Base-by-base conservation (phyloP, 1,140 invertebrate genomes). In the Bombus pyrosoma region DNA sequence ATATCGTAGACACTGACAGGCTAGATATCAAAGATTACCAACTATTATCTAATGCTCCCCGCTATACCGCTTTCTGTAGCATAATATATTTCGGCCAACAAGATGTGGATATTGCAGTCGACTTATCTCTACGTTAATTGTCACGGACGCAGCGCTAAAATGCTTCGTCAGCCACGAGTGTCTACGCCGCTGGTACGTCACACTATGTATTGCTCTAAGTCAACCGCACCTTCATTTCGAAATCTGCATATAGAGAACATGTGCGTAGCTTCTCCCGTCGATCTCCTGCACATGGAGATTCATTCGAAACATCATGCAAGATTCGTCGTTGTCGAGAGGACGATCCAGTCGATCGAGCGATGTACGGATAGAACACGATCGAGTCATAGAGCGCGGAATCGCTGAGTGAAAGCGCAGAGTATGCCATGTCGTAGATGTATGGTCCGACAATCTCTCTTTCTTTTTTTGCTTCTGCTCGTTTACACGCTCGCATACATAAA, bases 101-200 rank as follows among this genome's bases (percentile, higher is more conserved):
- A 81, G 85, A 89, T 84, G 75, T 82, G 86, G 71, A 79, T 72
- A 86, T 68, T 85, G 82, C 89, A 90, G 88, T 90, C 88, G 82
- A 90, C 88, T 90, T 87, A 90, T 90, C 41, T 86, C 83, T 81
- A 85, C 88, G 89, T 90, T 90, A 87, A 91, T 89, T 91, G 81
- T 90, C 75, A 90, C 80, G 88, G 90, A 91, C 86, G 90, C 91
- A 91, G 91, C 91, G 75, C 85, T 91, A 89, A 90, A 91, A 91
- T 91, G 88, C 83, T 89, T 90, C 91, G 77, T 74, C 88, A 81
- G 83, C 79, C 37, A 81, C 83, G 66, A 81, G 81, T 71, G 47
- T 77, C 89, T 76, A 87, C 89, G 79, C 59, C 83, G 88, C 83
- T 82, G 89, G 89, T 90, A 90, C 83, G 89, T 90, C 81, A 90